Base-by-base conservation (phyloP, 2,113 vertebrate genomes). In the Myxocyprinus asiaticus region DNA sequence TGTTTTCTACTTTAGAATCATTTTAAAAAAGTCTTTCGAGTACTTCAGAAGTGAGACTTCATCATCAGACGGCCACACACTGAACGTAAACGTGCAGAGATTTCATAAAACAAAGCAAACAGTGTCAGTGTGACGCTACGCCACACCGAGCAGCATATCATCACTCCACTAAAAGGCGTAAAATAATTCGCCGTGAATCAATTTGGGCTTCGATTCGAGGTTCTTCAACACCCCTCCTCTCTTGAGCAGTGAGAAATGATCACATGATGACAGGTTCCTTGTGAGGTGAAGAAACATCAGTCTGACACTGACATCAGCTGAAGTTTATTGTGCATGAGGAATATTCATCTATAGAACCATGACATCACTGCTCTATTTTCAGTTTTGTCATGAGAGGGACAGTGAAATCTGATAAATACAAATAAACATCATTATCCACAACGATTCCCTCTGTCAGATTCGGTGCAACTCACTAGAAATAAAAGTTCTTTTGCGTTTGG, bases 151-250 rank as follows among this genome's bases (percentile, higher is more conserved):
- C 71, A 58, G 56, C 67, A 9, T 65, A 77, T 81, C 68, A 82
- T 65, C 77, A 73, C 76, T 43, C 58, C 78, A 67, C 77, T 62
- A 71, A 80, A 82, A 78, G 47, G 78, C 67, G 73, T 76, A 62
- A 84, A 84, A 81, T 79, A 61, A 81, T 83, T 81, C 76, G 17
- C 74, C 58, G 66, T 68, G 73, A 83, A 86, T 82, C 78, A 83
- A 85, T 82, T 83, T 73, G 43, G 74, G 58, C 67, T 78, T 72
- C 64, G 80, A 67, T 66, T 77, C 33, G 59, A 71, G 76, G 17
- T 17, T 62, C 56, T 44, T 70, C 62, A 17, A 81, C 7, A 17
- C 33, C 47, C 8, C 15, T 65, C 47, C 48, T 55, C 50, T 65
- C 56, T 7, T 53, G 73, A 78, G 76, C 62, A 86, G 22, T 33